A percentile compares a stretch with the other conserved stretches of the same genome.
Evolutionary conservation across 2,797 vertebrate genomes (phyloP).

Genomic region (Euthynnus affinis): DNA sequence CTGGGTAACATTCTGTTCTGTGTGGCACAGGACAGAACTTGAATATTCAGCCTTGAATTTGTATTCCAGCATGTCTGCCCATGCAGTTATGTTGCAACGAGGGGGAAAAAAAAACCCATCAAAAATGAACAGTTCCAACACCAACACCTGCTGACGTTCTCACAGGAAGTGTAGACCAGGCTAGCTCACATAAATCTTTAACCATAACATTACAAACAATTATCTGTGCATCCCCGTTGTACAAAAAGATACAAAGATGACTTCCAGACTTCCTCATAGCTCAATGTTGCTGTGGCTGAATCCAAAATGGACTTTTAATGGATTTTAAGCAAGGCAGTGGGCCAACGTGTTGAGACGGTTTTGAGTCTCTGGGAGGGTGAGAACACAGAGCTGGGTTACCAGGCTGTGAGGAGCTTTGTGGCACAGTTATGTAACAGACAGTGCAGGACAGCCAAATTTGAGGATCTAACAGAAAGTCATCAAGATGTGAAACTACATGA

Average conservation of each 20-base stretch:
- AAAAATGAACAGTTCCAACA: not conserved
- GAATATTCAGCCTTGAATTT: not conserved
- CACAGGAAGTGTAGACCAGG: conserved; percentile 3
- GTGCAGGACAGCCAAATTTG: not conserved
- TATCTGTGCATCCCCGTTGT: not conserved
- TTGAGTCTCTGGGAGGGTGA: conserved; percentile 17
- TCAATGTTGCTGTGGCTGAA: not conserved
- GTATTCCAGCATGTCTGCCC: not conserved
- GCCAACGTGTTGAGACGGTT: not conserved
- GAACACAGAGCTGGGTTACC: conserved; percentile 25
- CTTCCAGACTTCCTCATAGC: not conserved
- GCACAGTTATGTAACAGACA: conserved; percentile 50
- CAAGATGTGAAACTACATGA: conserved; percentile 17
- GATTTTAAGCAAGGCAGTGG: not conserved
- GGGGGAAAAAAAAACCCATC: not conserved
- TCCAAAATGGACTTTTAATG: not conserved
- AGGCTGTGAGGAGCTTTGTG: conserved; percentile 37
- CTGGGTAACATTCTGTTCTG: not conserved
- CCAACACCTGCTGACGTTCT: conserved; percentile 29
- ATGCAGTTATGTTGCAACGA: not conserved
- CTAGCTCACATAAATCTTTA: not conserved
- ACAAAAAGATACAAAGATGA: not conserved
- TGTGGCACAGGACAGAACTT: not conserved
- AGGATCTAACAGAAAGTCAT: conserved; percentile 41
- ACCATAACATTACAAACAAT: not conserved